These are phyloP conservation scores for Crotalus viridis DNA, from an alignment of 2,113 vertebrate species.

Conservation along the genomic window DNA sequence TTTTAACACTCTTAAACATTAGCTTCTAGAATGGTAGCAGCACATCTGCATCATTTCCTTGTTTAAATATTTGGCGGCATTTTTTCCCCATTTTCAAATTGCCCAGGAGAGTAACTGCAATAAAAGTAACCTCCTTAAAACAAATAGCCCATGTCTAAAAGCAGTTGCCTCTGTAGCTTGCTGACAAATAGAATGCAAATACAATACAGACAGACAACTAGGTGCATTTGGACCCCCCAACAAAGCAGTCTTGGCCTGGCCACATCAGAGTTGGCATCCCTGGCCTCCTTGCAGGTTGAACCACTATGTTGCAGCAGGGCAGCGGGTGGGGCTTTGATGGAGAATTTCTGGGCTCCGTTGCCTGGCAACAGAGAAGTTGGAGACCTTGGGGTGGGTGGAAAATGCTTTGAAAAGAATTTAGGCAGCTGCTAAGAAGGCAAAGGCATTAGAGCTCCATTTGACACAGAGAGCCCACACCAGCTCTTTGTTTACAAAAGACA, in stretches of 20 bases:
- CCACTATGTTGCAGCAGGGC: background rate
- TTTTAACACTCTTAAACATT: background rate
- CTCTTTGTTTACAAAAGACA: background rate
- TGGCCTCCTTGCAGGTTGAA: background rate
- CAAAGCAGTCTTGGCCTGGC: background rate
- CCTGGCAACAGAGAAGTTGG: background rate
- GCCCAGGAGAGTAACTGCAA: background rate
- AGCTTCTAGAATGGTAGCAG: background rate
- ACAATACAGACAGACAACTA: background rate
- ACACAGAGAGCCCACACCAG: fast-evolving
- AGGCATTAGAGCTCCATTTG: background rate
- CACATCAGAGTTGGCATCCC: background rate
- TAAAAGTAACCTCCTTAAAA: background rate
- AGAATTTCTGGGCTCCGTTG: background rate
- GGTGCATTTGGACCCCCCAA: background rate
- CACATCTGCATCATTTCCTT: background rate
- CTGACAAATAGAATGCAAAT: background rate
- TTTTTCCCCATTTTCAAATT: background rate
- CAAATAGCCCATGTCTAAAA: background rate
- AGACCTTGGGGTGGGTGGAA: background rate
- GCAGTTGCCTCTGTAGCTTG: background rate
- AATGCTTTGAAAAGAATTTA: background rate
- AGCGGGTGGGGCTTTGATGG: background rate
- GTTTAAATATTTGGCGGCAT: background rate
- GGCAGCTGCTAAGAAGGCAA: background rate